Evolutionary conservation across 2,888 invertebrate genomes (phyloP), one percentile per base, ranked within the genome.

Genomic region (Dioctria rufipes): DNA sequence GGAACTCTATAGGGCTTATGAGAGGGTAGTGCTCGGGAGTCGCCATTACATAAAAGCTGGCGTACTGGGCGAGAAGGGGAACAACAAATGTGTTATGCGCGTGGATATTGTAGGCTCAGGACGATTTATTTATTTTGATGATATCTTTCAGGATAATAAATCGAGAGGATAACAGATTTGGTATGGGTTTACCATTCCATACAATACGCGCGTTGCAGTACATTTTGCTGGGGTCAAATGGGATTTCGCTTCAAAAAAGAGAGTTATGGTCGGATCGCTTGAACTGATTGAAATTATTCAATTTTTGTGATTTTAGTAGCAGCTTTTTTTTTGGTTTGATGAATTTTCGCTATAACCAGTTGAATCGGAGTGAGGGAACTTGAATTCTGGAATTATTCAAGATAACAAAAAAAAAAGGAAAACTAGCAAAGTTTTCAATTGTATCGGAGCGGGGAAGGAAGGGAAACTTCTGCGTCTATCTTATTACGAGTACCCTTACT

Each of bases 41-140:
- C 77, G 63, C 63, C 63, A 77, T 61, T 63, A 46, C 77, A 63
- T 63, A 63, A 25, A 42, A 60, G 43, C 60, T 75, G 13, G 77
- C 11, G 11, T 37, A 13, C 11, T 49, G 25, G 54, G 77, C 46
- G 60, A 6, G 37, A 42, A 63, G 77, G 77, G 61, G 25, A 6
- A 43, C 39, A 63, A 37, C 77, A 63, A 66, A 77, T 49, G 77
- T 61, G 77, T 58, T 79, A 79, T 79, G 79, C 66, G 66, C 79
- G 79, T 79, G 79, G 67, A 79, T 79, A 79, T 67, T 77, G 61
- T 77, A 63, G 77, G 81, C 81, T 78, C 80, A 83, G 81, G 51
- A 83, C 83, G 83, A 84, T 84, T 84, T 84, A 84, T 84, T 84
- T 84, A 84, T 84, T 84, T 84, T 84, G 83, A 84, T 84, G 83